Evolutionary conservation across 2,797 vertebrate genomes (phyloP).

Genomic region (Semaprochilodus insignis): DNA sequence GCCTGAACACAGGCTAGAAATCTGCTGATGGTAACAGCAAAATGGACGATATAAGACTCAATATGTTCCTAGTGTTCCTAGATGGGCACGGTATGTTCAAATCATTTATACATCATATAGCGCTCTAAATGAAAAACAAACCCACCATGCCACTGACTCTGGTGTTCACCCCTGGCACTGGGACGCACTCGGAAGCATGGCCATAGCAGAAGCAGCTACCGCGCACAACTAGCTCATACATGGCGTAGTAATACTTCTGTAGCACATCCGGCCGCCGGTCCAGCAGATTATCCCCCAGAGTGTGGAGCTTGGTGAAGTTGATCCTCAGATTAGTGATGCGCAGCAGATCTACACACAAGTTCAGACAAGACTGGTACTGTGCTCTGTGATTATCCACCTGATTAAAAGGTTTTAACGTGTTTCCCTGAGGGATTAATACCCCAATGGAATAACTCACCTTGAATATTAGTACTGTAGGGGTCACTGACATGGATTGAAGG

Average conservation of each 20-base stretch:
- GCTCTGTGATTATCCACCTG: neutral
- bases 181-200: conserved; percentile 85
- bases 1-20: no score
- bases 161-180: conserved; percentile 70
- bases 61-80: no score
- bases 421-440: neutral
- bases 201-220: conserved; percentile 93
- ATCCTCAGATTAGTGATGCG: conserved; percentile 83
- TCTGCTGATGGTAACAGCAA: no score
- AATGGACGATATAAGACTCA: no score
- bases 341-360: conserved; percentile 74
- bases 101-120: neutral
- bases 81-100: neutral
- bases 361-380: neutral
- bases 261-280: conserved; percentile 83
- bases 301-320: conserved; percentile 86
- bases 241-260: conserved; percentile 93
- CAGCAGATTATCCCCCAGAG: conserved; percentile 83
- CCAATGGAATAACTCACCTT: conserved; percentile 73
- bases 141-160: conserved; percentile 80
- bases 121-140: neutral
- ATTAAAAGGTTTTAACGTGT: neutral
- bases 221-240: conserved; percentile 93
- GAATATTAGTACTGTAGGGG: conserved; percentile 86
- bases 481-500: conserved; percentile 86